Conservation (phyloP, 2,797 vertebrate genomes). For the Synaphobranchus kaupii region DNA sequence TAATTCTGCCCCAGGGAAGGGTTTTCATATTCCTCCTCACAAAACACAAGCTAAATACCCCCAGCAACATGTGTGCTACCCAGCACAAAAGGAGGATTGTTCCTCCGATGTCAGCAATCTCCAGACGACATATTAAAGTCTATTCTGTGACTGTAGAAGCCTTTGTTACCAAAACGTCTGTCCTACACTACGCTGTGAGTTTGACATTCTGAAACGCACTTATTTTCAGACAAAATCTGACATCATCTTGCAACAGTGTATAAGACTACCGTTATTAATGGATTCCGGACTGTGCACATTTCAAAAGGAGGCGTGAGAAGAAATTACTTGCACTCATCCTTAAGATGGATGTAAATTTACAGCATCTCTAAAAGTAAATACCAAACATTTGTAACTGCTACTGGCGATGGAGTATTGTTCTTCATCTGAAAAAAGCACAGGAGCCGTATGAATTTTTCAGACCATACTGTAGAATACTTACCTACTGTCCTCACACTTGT, state of each 20-base stretch:
- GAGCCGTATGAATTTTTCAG: background rate
- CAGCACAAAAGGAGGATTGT: constrained; percentile 65
- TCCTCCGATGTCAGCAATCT: constrained; percentile 51
- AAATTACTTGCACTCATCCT: background rate
- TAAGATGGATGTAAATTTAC: background rate
- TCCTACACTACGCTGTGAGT: constrained; percentile 56
- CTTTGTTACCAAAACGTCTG: constrained; percentile 67
- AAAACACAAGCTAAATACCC: constrained; percentile 23
- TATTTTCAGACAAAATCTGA: constrained; percentile 58
- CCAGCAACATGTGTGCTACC: constrained; percentile 6
- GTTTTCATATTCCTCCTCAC: constrained; percentile 9
- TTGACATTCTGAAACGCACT: constrained; percentile 64
- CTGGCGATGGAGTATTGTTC: background rate
- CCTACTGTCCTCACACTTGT: background rate
- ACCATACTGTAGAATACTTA: background rate
- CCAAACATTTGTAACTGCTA: background rate
- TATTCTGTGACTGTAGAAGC: constrained; percentile 46
- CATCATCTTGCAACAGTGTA: constrained; percentile 57
- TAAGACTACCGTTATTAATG: constrained; percentile 49
- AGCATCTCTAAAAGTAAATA: background rate
- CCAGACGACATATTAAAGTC: constrained; percentile 36
- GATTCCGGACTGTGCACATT: constrained; percentile 64
- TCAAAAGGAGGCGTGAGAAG: constrained; percentile 40
- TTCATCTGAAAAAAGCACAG: background rate
- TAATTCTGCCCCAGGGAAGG: constrained; percentile 24